These are phyloP conservation scores for Encarsia formosa DNA, from an alignment of 2,888 invertebrate genomes.

Conservation along the genomic window DNA sequence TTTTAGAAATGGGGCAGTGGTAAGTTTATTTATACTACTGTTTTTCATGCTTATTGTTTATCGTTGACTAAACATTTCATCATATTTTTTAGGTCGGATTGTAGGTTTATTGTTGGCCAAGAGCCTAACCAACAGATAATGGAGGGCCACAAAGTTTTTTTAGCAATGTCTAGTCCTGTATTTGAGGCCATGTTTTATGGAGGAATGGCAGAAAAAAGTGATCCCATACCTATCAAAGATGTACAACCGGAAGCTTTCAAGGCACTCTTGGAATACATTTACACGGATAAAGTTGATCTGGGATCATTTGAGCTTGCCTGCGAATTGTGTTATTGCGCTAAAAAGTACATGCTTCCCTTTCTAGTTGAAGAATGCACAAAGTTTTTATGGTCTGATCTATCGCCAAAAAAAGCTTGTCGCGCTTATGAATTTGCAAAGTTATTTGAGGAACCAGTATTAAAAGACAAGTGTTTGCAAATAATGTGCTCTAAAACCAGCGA, in stretches of 20 bases:
- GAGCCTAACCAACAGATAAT: constrained; percentile 72
- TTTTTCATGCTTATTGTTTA: background rate
- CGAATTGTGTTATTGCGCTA: constrained; percentile 82
- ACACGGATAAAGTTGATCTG: constrained; percentile 72
- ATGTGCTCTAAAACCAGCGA: constrained; percentile 74
- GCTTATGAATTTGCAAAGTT: constrained; percentile 83
- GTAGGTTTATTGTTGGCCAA: constrained; percentile 75
- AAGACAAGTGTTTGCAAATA: constrained; percentile 79
- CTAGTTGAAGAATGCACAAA: constrained; percentile 79
- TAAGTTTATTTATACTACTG: background rate
- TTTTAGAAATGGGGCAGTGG: constrained; percentile 78
- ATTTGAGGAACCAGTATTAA: constrained; percentile 76
- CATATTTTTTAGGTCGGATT: constrained; percentile 58
- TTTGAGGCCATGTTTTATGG: constrained; percentile 88
- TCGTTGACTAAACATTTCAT: background rate
- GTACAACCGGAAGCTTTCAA: constrained; percentile 84
- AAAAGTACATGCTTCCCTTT: constrained; percentile 82
- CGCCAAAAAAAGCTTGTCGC: constrained; percentile 76
- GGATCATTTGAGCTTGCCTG: constrained; percentile 82
- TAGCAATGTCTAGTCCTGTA: constrained; percentile 84
- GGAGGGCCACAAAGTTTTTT: constrained; percentile 72
- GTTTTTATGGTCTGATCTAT: constrained; percentile 77
- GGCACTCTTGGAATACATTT: constrained; percentile 77
- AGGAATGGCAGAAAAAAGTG: constrained; percentile 73
- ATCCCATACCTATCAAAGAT: constrained; percentile 75